phyloP scores from a whole-genome alignment of 1,140 invertebrate genomes.

The Magallana gigas region DNA sequence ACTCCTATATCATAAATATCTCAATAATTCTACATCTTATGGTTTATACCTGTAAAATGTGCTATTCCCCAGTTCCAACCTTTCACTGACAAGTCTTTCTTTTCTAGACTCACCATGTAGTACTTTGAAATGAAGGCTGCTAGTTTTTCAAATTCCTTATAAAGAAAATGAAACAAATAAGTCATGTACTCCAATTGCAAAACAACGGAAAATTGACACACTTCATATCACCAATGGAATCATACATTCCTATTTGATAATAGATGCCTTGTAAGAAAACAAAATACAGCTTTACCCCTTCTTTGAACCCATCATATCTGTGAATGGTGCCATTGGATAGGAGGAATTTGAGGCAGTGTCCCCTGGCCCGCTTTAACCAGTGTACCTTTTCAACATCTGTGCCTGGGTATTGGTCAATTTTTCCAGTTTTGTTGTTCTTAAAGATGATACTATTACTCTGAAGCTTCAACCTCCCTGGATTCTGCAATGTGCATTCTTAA shows the following conservation, averaged over 20 bases:
- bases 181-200: neutral
- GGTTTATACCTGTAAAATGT: conserved; percentile 88
- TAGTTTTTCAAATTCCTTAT: conserved; percentile 89
- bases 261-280: neutral
- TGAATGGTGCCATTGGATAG: conserved; percentile 94
- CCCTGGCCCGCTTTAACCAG: conserved; percentile 94
- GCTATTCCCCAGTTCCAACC: conserved; percentile 99
- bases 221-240: too few species aligned
- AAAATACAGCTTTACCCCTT: conserved; percentile 84
- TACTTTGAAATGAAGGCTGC: conserved; percentile 84
- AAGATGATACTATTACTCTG: conserved; percentile 95
- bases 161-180: conserved; percentile 81
- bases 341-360: conserved; percentile 93
- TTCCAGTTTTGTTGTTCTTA: conserved; percentile 97
- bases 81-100: conserved; percentile 94
- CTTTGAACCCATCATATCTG: conserved; percentile 96
- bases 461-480: conserved; percentile 91
- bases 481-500: conserved; percentile 61
- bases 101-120: conserved; percentile 83
- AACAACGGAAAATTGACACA: too few species aligned
- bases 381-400: conserved; percentile 94
- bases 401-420: conserved; percentile 93
- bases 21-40: too few species aligned
- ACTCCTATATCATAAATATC: too few species aligned
- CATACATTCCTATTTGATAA: neutral